Conservation (phyloP, 1,140 invertebrate genomes). For the Triops cancriformis region DNA sequence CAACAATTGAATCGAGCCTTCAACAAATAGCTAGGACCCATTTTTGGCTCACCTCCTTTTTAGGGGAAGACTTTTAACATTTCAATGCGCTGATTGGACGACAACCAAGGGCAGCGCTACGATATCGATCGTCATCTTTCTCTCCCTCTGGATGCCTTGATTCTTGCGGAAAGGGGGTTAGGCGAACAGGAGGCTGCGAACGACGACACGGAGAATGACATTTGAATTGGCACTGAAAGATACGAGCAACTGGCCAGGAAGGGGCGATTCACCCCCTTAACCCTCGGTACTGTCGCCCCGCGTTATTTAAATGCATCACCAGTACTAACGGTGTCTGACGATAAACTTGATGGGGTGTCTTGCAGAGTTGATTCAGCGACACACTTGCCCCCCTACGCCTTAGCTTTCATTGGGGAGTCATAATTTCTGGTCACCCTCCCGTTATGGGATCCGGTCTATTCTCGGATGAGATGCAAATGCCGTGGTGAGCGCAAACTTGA, state of each 20-base stretch:
- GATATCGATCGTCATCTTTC: background rate
- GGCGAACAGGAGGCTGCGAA: background rate
- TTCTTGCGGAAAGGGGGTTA: background rate
- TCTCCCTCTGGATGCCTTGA: background rate
- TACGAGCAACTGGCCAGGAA: background rate
- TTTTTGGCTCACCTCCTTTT: background rate
- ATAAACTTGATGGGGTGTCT: slow-evolving; percentile 1
- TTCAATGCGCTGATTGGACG: slow-evolving; percentile 8
- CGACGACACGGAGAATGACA: background rate
- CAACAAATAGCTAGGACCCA: background rate
- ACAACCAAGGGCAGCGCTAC: background rate
- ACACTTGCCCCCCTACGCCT: background rate
- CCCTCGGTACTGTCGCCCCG: background rate
- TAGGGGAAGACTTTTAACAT: background rate
- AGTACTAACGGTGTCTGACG: background rate
- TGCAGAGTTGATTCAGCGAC: background rate
- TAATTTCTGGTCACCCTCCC: background rate
- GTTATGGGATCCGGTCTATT: background rate
- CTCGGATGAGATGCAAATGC: background rate
- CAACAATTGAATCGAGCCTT: slow-evolving; percentile 4
- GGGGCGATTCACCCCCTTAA: background rate
- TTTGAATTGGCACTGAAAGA: background rate
- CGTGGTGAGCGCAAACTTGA: background rate
- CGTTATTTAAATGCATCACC: background rate
- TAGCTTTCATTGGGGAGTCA: background rate